These are phyloP conservation scores for Cyphomyrmex costatus DNA, from an alignment of 1,140 invertebrate genomes.

Conservation along the genomic window DNA sequence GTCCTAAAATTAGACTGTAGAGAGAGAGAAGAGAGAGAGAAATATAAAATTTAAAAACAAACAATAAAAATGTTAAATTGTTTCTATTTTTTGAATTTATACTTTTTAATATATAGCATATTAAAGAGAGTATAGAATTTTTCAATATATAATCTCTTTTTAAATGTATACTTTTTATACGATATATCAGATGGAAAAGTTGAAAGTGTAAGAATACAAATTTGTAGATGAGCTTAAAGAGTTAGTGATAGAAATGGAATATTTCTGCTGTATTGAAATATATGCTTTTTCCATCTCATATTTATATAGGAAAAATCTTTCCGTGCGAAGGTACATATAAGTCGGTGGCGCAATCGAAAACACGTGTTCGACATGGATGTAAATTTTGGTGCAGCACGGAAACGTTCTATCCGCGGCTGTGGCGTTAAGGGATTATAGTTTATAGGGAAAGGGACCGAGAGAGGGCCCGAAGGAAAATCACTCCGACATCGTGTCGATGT, in stretches of 20 bases:
- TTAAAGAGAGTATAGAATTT: no score
- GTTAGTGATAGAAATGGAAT: background rate
- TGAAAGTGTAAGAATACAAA: background rate
- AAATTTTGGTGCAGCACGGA: slow-evolving; percentile 27
- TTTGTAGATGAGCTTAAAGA: background rate
- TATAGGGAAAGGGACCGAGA: slow-evolving; percentile 19
- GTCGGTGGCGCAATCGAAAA: slow-evolving; percentile 38
- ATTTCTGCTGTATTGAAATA: background rate
- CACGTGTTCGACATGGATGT: background rate
- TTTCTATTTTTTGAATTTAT: background rate
- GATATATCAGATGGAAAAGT: background rate
- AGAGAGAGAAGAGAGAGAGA: background rate
- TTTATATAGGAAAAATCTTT: background rate
- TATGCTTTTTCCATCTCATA: background rate
- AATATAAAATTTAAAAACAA: slow-evolving; percentile 2
- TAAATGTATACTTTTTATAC: background rate
- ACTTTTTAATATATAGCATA: background rate
- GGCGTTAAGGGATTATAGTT: slow-evolving; percentile 53
- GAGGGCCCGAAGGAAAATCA: slow-evolving; percentile 26
- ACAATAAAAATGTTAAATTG: background rate
- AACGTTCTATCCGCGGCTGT: slow-evolving; percentile 25
- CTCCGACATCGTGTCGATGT: slow-evolving; percentile 26
- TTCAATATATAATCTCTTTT: background rate
- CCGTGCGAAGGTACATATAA: background rate
- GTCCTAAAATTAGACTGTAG: no score